Evolutionary conservation across 2,797 vertebrate species (phyloP).

Genomic region (Tamandua tetradactyla): DNA sequence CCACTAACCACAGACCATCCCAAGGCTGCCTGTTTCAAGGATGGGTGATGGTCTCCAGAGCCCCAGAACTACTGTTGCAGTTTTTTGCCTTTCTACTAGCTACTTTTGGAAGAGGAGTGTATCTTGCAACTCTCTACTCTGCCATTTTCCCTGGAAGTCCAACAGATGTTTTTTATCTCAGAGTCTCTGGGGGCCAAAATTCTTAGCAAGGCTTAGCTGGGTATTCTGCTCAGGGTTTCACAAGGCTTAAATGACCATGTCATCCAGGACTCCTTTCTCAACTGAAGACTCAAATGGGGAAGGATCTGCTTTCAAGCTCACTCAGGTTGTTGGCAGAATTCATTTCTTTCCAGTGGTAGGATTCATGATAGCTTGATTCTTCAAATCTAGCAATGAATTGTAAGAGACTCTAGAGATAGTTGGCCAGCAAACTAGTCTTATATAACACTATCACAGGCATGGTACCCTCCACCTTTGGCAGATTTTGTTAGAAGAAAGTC

Average conservation of each 20-base stretch:
- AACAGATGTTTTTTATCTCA: background rate
- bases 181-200: background rate
- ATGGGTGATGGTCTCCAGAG: too few species aligned
- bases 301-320: background rate
- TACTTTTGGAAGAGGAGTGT: too few species aligned
- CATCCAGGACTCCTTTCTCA: background rate
- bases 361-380: slow-evolving; percentile 27
- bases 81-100: too few species aligned
- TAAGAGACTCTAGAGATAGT: background rate
- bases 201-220: background rate
- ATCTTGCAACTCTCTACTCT: too few species aligned
- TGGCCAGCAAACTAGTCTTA: background rate
- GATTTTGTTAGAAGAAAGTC: background rate
- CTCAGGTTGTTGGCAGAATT: background rate
- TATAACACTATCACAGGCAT: background rate
- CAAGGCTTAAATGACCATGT: background rate
- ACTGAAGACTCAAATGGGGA: background rate
- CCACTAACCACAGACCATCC: too few species aligned
- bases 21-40: too few species aligned
- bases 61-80: too few species aligned
- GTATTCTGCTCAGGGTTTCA: background rate
- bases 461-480: background rate
- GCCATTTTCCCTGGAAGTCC: too few species aligned
- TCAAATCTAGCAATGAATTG: background rate
- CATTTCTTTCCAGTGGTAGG: background rate